phyloP scores from a whole-genome alignment of 2,113 vertebrate species.

The Leptocoma aspasia region DNA sequence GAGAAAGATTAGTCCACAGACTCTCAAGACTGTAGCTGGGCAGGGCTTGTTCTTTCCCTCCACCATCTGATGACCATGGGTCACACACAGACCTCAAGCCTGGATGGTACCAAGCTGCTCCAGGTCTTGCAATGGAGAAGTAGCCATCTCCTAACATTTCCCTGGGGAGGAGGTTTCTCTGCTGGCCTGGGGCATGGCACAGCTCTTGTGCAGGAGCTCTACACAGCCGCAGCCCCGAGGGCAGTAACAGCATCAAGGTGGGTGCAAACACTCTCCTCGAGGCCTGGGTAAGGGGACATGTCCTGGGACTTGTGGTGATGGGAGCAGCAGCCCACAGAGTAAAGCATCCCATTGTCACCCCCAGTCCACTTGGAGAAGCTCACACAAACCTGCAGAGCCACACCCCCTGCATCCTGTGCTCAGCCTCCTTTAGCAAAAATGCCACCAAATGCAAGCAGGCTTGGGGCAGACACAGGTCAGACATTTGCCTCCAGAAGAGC shows the following conservation, averaged over 20 bases:
- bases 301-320: accelerated
- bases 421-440: background rate
- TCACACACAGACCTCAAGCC: background rate
- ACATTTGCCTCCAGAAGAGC: background rate
- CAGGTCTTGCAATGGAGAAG: background rate
- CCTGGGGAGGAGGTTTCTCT: background rate
- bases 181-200: accelerated
- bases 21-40: background rate
- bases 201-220: background rate
- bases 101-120: background rate
- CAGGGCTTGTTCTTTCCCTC: background rate
- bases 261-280: background rate
- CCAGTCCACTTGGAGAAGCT: background rate
- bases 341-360: background rate
- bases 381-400: background rate
- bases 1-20: background rate
- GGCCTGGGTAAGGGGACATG: background rate
- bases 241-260: background rate
- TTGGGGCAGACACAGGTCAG: background rate
- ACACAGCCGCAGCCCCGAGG: accelerated
- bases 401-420: background rate
- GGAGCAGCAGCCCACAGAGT: background rate
- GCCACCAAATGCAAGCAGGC: background rate
- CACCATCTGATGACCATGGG: background rate
- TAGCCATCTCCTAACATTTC: background rate